These are phyloP conservation scores for Labeo rohita DNA, from an alignment of 2,113 vertebrate species.

Conservation along the genomic window DNA sequence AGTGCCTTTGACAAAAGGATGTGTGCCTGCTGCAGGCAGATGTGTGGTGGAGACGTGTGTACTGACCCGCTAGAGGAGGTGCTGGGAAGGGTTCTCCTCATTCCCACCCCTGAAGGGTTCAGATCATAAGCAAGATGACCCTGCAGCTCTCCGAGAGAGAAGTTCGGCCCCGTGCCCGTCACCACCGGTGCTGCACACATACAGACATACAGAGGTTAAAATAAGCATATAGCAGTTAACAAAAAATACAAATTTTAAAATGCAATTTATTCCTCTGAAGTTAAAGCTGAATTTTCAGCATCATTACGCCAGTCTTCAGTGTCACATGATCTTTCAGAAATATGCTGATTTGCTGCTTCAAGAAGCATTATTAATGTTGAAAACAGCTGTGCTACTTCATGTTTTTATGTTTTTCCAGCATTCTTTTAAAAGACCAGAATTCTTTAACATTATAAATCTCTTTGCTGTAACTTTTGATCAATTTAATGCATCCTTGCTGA, in stretches of 20 bases:
- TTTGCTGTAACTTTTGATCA: neutral
- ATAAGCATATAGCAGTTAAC: neutral
- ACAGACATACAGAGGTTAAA: neutral
- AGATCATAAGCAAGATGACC: slow-evolving; percentile 96
- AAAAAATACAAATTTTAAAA: neutral
- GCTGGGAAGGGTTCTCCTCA: slow-evolving; percentile 92
- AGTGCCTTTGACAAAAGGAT: slow-evolving; percentile 16
- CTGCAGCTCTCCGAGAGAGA: slow-evolving; percentile 95
- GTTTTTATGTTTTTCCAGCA: neutral
- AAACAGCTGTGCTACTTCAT: neutral
- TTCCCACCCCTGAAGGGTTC: slow-evolving; percentile 88
- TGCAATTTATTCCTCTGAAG: neutral
- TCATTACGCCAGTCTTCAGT: neutral
- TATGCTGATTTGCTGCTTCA: neutral
- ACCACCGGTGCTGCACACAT: slow-evolving; percentile 85
- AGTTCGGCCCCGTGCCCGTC: slow-evolving; percentile 91
- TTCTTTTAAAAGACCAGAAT: neutral
- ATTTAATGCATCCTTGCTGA: neutral
- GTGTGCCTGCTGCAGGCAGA: slow-evolving; percentile 18
- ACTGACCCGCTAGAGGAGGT: slow-evolving; percentile 93
- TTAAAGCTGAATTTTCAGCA: neutral
- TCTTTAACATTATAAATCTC: neutral
- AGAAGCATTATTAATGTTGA: neutral
- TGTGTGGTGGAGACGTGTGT: slow-evolving; percentile 2
- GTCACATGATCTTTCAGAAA: neutral